A percentile compares a stretch with the other conserved stretches of the same genome.
Conservation (phyloP, 2,888 invertebrate genomes). For the Arge pagana region DNA sequence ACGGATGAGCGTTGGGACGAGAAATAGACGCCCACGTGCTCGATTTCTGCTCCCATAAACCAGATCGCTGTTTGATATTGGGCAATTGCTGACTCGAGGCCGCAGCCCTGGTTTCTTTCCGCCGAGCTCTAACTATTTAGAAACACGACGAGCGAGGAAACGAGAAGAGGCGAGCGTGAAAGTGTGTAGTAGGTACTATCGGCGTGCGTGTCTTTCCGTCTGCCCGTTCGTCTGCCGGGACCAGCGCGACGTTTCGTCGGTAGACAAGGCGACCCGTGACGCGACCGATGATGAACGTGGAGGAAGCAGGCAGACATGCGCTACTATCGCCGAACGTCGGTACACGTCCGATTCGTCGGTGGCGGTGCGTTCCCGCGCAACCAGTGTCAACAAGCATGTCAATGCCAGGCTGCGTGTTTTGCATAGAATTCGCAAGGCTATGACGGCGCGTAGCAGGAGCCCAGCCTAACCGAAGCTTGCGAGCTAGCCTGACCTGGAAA, state of each 20-base stretch:
- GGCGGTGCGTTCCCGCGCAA: neutral
- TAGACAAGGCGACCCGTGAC: no score
- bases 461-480: no score
- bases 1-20: no score
- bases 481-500: no score
- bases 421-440: constrained; percentile 22
- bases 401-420: constrained; percentile 31
- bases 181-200: no score
- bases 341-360: neutral
- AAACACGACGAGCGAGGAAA: neutral
- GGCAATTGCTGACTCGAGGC: no score
- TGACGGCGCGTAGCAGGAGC: constrained; percentile 2
- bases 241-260: no score
- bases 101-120: neutral
- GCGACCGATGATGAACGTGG: neutral
- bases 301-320: neutral
- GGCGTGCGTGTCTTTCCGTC: no score
- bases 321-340: neutral
- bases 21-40: no score
- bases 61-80: neutral
- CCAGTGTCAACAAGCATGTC: constrained; percentile 33
- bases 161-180: no score
- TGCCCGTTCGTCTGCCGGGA: no score
- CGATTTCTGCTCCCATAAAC: no score
- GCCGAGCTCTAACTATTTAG: neutral